Conservation (phyloP, 2,888 invertebrate species). For the Hypena proboscidalis region DNA sequence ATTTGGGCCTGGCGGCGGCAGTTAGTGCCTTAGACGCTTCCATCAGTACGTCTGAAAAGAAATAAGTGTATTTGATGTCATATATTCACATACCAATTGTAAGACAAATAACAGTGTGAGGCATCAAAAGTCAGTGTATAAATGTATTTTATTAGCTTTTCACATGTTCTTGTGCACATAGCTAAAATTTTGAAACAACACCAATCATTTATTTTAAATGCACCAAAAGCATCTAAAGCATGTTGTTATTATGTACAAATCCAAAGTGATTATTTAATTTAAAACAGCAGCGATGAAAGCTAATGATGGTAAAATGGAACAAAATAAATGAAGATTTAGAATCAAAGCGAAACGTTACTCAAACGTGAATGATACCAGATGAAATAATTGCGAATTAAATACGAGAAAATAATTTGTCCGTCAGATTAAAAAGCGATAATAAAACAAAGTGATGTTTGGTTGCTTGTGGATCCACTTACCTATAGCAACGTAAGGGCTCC, state of each 20-base stretch:
- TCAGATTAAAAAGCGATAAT: slow-evolving; percentile 68
- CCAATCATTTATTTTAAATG: slow-evolving; percentile 20
- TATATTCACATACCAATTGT: neutral
- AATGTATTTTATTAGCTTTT: slow-evolving; percentile 2
- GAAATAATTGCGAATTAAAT: slow-evolving; percentile 67
- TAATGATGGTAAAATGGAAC: slow-evolving; percentile 60
- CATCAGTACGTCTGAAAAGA: slow-evolving; percentile 72
- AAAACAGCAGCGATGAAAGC: slow-evolving; percentile 61
- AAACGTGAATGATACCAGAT: slow-evolving; percentile 67
- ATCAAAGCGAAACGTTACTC: slow-evolving; percentile 85
- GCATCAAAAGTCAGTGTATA: slow-evolving; percentile 19
- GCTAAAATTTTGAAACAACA: slow-evolving; percentile 19
- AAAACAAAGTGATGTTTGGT: slow-evolving; percentile 62
- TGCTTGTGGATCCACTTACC: slow-evolving; percentile 82
- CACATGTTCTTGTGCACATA: slow-evolving; percentile 20
- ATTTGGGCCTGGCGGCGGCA: slow-evolving; percentile 74
- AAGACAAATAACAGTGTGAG: slow-evolving; percentile 20
- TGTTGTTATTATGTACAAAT: slow-evolving; percentile 42
- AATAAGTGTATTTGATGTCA: slow-evolving; percentile 15
- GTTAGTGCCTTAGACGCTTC: slow-evolving; percentile 70
- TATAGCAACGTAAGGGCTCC: slow-evolving; percentile 84
- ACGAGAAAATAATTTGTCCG: slow-evolving; percentile 53
- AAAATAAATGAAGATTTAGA: slow-evolving; percentile 68
- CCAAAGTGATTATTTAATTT: slow-evolving; percentile 39
- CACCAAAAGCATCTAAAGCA: slow-evolving; percentile 57